Evolutionary conservation across 2,888 invertebrate species (phyloP).

Genomic region (Trypoxylon attenuatum): DNA sequence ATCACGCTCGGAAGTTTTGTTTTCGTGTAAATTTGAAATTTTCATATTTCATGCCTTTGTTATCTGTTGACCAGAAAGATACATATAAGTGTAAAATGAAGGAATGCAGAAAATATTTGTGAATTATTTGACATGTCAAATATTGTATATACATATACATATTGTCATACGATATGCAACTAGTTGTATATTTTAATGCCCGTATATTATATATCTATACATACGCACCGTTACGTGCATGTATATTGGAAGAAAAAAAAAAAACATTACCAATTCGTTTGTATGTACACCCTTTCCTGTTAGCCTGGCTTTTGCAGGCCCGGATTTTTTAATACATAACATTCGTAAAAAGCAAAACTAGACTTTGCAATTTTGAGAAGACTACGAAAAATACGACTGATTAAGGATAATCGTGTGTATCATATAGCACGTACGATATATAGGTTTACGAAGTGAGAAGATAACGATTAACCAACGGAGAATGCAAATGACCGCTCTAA

Average conservation of each 20-base stretch:
- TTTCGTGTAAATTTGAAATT: conserved; percentile 43
- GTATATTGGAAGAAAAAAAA: conserved; percentile 49
- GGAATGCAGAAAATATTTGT: conserved; percentile 53
- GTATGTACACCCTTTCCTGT: conserved; percentile 36
- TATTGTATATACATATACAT: conserved; percentile 69
- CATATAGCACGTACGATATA: neutral
- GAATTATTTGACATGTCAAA: conserved; percentile 71
- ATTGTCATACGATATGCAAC: conserved; percentile 65
- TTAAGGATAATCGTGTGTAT: neutral
- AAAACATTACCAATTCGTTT: conserved; percentile 38
- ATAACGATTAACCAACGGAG: neutral
- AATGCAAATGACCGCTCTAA: neutral
- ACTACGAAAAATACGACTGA: neutral
- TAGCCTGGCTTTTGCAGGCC: conserved; percentile 12
- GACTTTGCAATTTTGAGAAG: neutral
- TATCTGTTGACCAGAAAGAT: conserved; percentile 53
- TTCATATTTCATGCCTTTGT: conserved; percentile 50
- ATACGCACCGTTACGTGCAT: conserved; percentile 39
- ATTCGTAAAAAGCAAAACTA: neutral
- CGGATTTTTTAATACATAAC: neutral
- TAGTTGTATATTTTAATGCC: conserved; percentile 69
- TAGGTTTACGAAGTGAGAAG: neutral
- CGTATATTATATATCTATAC: conserved; percentile 60
- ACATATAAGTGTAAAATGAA: conserved; percentile 33
- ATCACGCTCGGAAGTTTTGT: conserved; percentile 27